phyloP scores from a whole-genome alignment of 2,888 invertebrate genomes.

The Stenchaetothrips biformis region DNA sequence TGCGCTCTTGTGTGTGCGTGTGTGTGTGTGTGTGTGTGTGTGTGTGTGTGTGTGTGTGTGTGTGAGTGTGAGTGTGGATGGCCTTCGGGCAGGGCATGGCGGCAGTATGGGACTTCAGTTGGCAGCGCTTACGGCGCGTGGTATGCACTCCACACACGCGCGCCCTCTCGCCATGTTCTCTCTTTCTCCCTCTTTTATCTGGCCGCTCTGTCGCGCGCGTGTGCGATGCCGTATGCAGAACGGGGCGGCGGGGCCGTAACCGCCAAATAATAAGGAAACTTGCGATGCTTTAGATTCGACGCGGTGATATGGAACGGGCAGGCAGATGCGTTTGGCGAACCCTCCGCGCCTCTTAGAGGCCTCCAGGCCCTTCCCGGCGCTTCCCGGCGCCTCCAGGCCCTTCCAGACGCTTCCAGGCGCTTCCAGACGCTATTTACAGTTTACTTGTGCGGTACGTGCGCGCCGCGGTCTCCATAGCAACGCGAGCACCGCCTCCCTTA shows the following conservation, averaged over 20 bases:
- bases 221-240: neutral
- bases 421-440: neutral
- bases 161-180: too few relatives aligned
- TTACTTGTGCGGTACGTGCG: neutral
- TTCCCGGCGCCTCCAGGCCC: neutral
- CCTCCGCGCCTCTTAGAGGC: neutral
- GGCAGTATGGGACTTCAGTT: neutral
- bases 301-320: neutral
- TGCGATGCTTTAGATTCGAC: slow-evolving; percentile 11
- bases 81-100: too few relatives aligned
- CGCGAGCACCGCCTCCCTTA: neutral
- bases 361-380: neutral
- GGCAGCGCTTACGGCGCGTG: neutral
- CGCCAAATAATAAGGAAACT: slow-evolving; percentile 18
- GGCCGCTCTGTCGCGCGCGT: neutral
- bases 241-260: neutral
- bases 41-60: neutral
- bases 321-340: neutral
- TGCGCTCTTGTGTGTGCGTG: neutral
- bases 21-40: neutral
- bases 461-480: too few relatives aligned
- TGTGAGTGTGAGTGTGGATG: neutral
- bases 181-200: neutral
- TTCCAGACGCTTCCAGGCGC: neutral
- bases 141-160: slow-evolving; percentile 1